Conservation (phyloP, 1,140 invertebrate genomes). For the Cyphomyrmex costatus region DNA sequence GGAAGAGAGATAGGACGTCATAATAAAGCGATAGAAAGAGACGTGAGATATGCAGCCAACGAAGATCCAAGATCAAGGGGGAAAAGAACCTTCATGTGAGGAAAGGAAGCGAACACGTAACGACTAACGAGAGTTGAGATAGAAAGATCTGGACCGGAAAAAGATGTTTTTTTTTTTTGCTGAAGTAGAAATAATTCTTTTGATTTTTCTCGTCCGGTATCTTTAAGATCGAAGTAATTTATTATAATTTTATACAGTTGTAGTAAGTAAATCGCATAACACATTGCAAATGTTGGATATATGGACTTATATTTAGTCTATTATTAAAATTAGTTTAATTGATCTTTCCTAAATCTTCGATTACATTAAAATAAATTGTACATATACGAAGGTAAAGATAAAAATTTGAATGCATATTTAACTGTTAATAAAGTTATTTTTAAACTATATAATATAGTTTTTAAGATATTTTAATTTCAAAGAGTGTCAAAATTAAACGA, state of each 20-base stretch:
- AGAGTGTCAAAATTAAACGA: too few species aligned
- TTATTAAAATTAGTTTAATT: not conserved
- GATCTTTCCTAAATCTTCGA: not conserved
- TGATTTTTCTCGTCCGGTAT: not conserved
- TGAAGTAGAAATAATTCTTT: slow-evolving; percentile 32
- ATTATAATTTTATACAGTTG: not conserved
- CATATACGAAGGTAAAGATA: not conserved
- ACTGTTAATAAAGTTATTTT: not conserved
- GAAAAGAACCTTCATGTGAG: not conserved
- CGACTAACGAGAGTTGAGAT: slow-evolving; percentile 3
- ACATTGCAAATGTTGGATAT: not conserved
- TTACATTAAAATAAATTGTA: not conserved
- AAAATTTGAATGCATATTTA: not conserved
- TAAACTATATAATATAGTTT: too few species aligned
- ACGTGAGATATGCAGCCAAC: slow-evolving; percentile 23
- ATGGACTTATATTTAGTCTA: not conserved
- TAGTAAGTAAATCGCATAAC: not conserved
- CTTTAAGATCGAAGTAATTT: slow-evolving; percentile 14
- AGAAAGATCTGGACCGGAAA: slow-evolving; percentile 12
- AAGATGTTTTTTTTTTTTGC: slow-evolving; percentile 14
- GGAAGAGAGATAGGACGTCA: slow-evolving; percentile 15
- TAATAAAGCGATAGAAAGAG: not conserved
- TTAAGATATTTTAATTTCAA: too few species aligned
- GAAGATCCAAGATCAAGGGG: slow-evolving; percentile 11
- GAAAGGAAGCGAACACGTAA: not conserved